Evolutionary conservation across 2,113 vertebrate genomes (phyloP).

Genomic region (Crotalus tigris): DNA sequence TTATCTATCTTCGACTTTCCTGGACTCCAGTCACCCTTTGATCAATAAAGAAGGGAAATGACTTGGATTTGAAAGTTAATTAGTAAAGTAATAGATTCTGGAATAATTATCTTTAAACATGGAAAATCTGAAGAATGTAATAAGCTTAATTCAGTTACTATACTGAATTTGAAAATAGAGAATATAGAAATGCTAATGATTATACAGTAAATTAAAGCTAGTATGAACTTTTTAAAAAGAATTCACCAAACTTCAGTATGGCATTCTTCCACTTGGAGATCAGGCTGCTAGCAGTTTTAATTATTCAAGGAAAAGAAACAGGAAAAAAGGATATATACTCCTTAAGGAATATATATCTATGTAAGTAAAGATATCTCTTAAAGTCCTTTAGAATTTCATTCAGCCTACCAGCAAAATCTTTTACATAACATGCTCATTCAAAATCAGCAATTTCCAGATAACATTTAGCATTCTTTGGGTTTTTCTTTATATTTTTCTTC

Average conservation of each 20-base stretch:
- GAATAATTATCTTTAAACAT: neutral
- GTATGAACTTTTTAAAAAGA: neutral
- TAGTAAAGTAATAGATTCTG: neutral
- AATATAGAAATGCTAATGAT: neutral
- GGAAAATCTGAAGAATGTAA: neutral
- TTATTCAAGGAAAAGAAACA: neutral
- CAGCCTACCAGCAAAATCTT: neutral
- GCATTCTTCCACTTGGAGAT: neutral
- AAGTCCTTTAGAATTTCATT: neutral
- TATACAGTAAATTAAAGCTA: neutral
- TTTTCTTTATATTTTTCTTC: neutral
- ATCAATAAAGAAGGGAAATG: neutral
- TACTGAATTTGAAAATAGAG: neutral
- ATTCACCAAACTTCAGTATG: neutral
- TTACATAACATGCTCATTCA: neutral
- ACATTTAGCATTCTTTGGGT: neutral
- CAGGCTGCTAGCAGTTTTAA: neutral
- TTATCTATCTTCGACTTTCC: neutral
- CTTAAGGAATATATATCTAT: neutral
- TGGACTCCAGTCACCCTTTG: neutral
- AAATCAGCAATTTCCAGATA: neutral
- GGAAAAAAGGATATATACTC: too few species aligned
- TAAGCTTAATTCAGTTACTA: neutral
- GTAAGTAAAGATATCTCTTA: neutral
- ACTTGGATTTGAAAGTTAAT: neutral